Percentiles rank a stretch among this genome's conserved stretches.
Conservation (phyloP, 2,113 vertebrate genomes). For the Alligator sinensis region DNA sequence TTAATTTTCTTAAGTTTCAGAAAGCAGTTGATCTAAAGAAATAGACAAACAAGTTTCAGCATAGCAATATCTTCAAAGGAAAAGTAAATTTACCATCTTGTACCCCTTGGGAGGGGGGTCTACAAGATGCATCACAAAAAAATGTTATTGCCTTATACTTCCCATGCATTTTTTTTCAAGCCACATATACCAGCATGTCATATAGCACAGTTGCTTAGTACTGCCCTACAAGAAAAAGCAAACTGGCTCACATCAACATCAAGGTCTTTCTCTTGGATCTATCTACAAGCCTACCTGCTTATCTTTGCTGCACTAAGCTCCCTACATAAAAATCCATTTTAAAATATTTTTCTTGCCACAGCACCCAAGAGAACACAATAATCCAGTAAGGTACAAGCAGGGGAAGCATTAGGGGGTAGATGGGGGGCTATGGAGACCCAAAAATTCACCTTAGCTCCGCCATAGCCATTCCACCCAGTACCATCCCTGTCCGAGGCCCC, state of each 20-base stretch:
- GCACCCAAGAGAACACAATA: neutral
- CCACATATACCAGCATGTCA: fast-evolving
- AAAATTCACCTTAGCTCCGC: no score
- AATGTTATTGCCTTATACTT: neutral
- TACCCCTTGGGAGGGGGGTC: fast-evolving
- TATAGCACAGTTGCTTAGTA: neutral
- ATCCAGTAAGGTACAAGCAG: neutral
- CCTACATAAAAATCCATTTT: neutral
- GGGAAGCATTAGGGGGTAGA: no score
- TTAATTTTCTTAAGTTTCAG: neutral
- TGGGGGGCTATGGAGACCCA: no score
- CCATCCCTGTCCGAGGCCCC: no score
- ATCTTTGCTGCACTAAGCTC: neutral
- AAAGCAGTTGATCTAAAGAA: fast-evolving
- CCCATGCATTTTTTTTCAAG: neutral
- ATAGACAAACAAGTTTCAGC: neutral
- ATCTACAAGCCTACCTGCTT: fast-evolving
- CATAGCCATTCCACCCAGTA: no score
- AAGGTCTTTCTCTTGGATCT: neutral
- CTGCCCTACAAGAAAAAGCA: neutral
- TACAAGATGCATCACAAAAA: neutral
- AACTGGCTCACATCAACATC: fast-evolving
- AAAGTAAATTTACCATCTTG: neutral
- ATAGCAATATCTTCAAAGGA: fast-evolving
- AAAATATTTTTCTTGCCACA: neutral